phyloP scores from a whole-genome alignment of 2,797 vertebrate species.

The Ctenopoma kingsleyae region DNA sequence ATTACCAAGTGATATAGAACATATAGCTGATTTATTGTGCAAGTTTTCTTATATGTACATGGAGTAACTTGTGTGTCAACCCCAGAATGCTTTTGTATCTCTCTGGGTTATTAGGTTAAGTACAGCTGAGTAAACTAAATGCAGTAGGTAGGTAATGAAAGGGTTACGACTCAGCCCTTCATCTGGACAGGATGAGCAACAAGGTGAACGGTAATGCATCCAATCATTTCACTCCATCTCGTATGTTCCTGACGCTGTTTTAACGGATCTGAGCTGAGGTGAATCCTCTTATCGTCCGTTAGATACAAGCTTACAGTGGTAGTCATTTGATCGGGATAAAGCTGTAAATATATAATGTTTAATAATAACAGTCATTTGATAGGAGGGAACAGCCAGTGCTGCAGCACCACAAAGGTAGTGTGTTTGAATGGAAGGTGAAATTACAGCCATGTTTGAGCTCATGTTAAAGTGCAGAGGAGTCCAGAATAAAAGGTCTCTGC shows the following conservation, averaged over 20 bases:
- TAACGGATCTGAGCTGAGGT: slow-evolving; percentile 1
- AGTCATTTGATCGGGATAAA: neutral
- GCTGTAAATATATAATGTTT: slow-evolving; percentile 15
- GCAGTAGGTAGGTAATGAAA: neutral
- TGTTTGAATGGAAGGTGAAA: slow-evolving; percentile 24
- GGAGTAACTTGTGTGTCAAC: too few relatives aligned
- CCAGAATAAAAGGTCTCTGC: slow-evolving; percentile 3
- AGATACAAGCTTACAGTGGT: slow-evolving; percentile 35
- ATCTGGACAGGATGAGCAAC: slow-evolving; percentile 1
- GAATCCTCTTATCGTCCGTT: slow-evolving; percentile 18
- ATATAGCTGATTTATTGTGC: too few relatives aligned
- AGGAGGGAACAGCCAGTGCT: slow-evolving; percentile 50
- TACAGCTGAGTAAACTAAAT: neutral
- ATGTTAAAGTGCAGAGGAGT: neutral
- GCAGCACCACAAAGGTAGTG: slow-evolving; percentile 19
- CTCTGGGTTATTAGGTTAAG: too few relatives aligned
- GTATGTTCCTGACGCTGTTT: neutral
- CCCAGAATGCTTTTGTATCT: too few relatives aligned
- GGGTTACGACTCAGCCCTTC: neutral
- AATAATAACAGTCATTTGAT: slow-evolving; percentile 57
- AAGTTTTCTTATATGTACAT: too few relatives aligned
- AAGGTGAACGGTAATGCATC: neutral
- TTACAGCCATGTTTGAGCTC: slow-evolving; percentile 16
- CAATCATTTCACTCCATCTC: neutral
- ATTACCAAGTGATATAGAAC: too few relatives aligned